phyloP scores from a whole-genome alignment of 2,888 invertebrate species.

The Elmis aenea region DNA sequence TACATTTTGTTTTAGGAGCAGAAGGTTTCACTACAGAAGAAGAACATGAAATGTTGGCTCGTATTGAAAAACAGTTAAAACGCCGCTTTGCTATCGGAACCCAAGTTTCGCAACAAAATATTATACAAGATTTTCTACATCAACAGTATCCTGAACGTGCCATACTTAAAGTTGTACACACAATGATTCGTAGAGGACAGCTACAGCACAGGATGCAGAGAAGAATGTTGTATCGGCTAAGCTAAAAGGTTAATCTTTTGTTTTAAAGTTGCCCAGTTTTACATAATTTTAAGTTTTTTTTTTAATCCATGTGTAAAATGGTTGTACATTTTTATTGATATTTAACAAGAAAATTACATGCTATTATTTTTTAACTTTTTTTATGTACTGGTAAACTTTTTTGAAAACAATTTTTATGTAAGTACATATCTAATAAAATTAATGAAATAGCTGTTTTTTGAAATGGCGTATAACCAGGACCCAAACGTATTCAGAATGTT shows the following conservation, averaged over 20 bases:
- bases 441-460: no score
- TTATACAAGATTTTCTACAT: constrained; percentile 79
- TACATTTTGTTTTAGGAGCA: constrained; percentile 59
- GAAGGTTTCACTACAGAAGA: constrained; percentile 96
- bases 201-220: constrained; percentile 94
- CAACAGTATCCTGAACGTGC: constrained; percentile 85
- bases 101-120: constrained; percentile 90
- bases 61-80: constrained; percentile 93
- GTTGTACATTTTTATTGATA: no score
- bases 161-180: constrained; percentile 85
- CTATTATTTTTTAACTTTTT: no score
- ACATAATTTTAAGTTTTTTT: no score
- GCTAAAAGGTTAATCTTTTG: constrained; percentile 48
- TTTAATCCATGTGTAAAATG: no score
- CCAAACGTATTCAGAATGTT: no score
- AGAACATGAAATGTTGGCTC: constrained; percentile 83
- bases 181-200: constrained; percentile 93
- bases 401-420: no score
- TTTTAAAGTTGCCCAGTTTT: no score
- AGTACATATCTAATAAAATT: not conserved
- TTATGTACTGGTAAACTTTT: no score
- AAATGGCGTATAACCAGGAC: no score
- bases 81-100: constrained; percentile 92
- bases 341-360: no score
- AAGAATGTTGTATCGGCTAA: constrained; percentile 91